Evolutionary conservation across 2,797 vertebrate species (phyloP), one percentile per base, ranked within the genome.

Genomic region (Pyrocephalus nanus): DNA sequence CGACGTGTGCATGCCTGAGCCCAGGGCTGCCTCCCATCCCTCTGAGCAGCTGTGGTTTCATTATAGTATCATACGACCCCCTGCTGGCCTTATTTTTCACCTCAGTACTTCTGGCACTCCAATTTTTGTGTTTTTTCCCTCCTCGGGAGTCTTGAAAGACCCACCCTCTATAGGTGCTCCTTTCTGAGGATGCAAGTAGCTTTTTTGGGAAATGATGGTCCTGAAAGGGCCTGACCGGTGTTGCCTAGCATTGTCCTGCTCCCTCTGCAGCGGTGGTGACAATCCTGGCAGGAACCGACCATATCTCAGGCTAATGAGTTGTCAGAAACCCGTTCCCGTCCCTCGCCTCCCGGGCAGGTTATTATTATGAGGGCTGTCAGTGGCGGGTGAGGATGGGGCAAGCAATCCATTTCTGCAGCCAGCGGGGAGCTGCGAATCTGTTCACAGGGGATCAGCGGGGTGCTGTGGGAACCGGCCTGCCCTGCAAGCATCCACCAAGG

Each of bases 311-410:
- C 97, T 97, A 97, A 97, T 90, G 95, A 96, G 92, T 95, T 96
- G 95, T 95, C 92, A 95, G 86, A 95, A 93, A 72, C 80, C 91
- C 92, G 16, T 86, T 76, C 42, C n/a, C 38, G 5, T 90, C 91
- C 86, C 95, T 97, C 86, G 92, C 96, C 96, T 97, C 96, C 91
- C 14, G 34, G 92, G 95, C 92, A 74, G 86, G 96, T 96, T 96
- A 97, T 97, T 96, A 97, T 97, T 97, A 97, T 95, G 97, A 97
- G 95, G 96, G 96, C 97, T 98, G 97, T 97, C 96, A 97, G 96
- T 95, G 94, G 94, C 93, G 92, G 93, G 95, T 96, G 94, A 96
- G 94, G 96, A 95, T 95, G 94, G 96, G 96, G 96, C 96, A 95
- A 95, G 92, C 93, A 95, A 69, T 94, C 94, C 92, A 88, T 93